phyloP scores from a whole-genome alignment of 35 echinoderm and acorn worm genomes.

The Lytechinus pictus region DNA sequence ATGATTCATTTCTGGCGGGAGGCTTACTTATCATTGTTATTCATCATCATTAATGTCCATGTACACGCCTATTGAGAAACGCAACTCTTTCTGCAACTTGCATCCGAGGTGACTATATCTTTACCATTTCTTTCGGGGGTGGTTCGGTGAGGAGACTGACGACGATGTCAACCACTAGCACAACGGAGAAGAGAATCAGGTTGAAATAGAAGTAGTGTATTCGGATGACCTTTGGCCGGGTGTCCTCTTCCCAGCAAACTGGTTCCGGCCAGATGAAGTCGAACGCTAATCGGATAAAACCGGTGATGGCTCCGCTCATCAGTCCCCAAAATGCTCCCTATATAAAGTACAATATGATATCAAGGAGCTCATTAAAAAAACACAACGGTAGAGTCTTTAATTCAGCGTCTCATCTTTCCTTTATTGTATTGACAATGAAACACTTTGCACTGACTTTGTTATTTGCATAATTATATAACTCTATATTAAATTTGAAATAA shows the following conservation, averaged over 20 bases:
- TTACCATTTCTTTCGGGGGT: constrained; percentile 71
- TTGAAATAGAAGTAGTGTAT: constrained; percentile 92
- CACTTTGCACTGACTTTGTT: no score
- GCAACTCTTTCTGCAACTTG: not conserved
- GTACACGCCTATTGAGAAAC: no score
- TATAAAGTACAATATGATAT: not conserved
- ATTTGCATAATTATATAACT: no score
- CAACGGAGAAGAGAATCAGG: constrained; percentile 68
- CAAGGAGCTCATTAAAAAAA: no score
- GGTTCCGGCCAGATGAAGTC: constrained; percentile 83
- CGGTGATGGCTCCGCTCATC: constrained; percentile 62
- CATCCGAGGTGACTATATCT: not conserved
- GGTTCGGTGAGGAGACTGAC: constrained; percentile 82
- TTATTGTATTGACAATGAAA: no score
- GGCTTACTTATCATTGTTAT: not conserved
- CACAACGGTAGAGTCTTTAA: no score
- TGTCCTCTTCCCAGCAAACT: constrained; percentile 76
- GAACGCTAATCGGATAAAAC: constrained; percentile 67
- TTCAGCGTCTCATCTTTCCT: no score
- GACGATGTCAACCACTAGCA: constrained; percentile 55
- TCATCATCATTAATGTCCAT: not conserved
- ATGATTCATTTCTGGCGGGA: no score
- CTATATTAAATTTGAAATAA: no score
- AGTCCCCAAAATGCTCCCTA: constrained; percentile 94
- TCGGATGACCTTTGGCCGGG: constrained; percentile 57